Percentiles rank a stretch among this genome's conserved stretches.
Conservation (phyloP, 2,888 invertebrate species). For the Eumerus sabulonum region DNA sequence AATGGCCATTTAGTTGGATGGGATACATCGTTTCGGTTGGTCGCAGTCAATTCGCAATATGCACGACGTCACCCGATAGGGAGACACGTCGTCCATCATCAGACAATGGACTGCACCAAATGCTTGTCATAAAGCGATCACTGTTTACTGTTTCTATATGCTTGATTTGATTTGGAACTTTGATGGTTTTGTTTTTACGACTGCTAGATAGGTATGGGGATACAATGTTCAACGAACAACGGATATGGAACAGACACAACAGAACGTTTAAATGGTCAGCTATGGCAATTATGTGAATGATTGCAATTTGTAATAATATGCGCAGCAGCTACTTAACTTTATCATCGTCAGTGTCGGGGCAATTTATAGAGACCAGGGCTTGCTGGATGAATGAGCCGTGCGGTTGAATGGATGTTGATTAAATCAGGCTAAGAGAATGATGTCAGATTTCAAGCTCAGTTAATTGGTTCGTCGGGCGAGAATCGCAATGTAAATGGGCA, state of each 20-base stretch:
- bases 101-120: too few species aligned
- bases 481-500: constrained; percentile 29
- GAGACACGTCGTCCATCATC: too few species aligned
- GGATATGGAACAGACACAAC: constrained; percentile 54
- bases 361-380: constrained; percentile 30
- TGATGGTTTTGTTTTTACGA: constrained; percentile 9
- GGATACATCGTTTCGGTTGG: constrained; percentile 16
- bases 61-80: constrained; percentile 22
- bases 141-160: constrained; percentile 27
- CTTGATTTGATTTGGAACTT: constrained; percentile 48
- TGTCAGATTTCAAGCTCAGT: constrained; percentile 61
- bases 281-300: constrained; percentile 45
- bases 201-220: constrained; percentile 8
- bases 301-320: constrained; percentile 42
- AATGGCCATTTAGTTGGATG: constrained; percentile 61
- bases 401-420: constrained; percentile 41
- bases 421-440: constrained; percentile 52
- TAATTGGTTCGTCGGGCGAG: constrained; percentile 45
- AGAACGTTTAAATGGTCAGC: constrained; percentile 53
- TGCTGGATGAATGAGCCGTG: constrained; percentile 25
- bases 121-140: constrained; percentile 23
- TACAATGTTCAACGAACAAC: constrained; percentile 23
- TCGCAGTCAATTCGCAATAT: constrained; percentile 22
- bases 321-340: constrained; percentile 23
- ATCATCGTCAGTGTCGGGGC: constrained; percentile 15